Base-by-base conservation (phyloP, 2,797 vertebrate species). In the Nannoperca obscura region DNA sequence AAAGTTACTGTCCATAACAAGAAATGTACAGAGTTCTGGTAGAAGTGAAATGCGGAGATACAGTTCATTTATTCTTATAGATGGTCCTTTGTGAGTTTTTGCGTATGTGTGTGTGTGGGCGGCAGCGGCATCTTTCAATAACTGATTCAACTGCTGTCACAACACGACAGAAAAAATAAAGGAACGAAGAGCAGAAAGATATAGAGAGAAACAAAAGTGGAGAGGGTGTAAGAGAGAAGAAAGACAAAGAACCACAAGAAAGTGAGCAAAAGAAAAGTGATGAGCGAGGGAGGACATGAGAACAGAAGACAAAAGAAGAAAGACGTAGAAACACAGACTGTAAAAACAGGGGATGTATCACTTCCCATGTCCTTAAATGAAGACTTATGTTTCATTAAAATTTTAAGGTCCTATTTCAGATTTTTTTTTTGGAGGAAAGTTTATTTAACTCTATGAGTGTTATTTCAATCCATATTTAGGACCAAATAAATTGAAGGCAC, bases 11-110 rank as follows among this genome's bases (percentile, higher is more conserved):
- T 74, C 82, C 70, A 57, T 69, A 81, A 73, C 57, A 60, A 84
- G 62, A 86, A 70, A 78, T 70, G 38, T 27, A 49, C 57, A 24
- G 14, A 78, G 44, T 60, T 82, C 76, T 81, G 38, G 10, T 44
- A 55, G 32, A 50, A 59, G 14, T 2, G 47, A 80, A 85, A 80
- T 19, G 54, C 59, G n/a, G 63, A 64, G 71, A 82, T 67, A 81
- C 82, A 77, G 67, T 82, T 88, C 77, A 81, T 74, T 72, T 86
- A 86, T 89, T 92, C 86, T 68, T 76, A 91, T 78, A 89, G 80
- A 91, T 86, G 57, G 73, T 72, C 65, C 75, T 89, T 69, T 79
- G 83, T 67, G 77, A 71, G 68, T 80, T 40, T 76, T 27, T 73
- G 58, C 34, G 32, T 57, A 14, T 59, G 32, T 38, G 58, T 11